Evolutionary conservation across 1,140 invertebrate species (phyloP), one percentile per base, ranked within the genome.

Genomic region (Reticulitermes speratus): DNA sequence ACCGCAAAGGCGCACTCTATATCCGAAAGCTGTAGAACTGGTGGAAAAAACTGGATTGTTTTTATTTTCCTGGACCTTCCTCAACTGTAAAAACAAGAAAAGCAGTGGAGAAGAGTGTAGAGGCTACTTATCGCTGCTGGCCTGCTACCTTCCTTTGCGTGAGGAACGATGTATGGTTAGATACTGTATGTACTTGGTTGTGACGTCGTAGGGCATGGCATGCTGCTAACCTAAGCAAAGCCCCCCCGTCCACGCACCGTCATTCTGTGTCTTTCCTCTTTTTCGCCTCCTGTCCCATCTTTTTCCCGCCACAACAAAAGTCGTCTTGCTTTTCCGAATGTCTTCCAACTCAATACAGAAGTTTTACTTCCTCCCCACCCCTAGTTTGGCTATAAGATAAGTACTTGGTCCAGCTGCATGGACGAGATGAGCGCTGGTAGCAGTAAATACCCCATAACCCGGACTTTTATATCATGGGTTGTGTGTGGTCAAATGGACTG

Each of bases 211-310:
- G 65, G 19, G n/a, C 65, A 75, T 75, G 25, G 65, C 65, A 3
- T 75, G 65, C n/a, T 30, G n/a, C 65, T 75, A 75, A 75, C 65
- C 30, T 75, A 75, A 75, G 65, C 65, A 75, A 75, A 75, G 65
- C 7, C 65, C 65, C 65, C n/a, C 7, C n/a, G 25, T 2, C 16
- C 65, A 1, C 14, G 52, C 52, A 55, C 11, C 19, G 8, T 21
- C 52, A 1, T 3, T 55, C 52, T 21, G 14, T 21, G 3, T 21
- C 52, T 21, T 16, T 16, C 19, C 0, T 75, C 65, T 30, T 30
- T n/a, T 6, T 65, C 16, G 12, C 59, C 16, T 65, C 59, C 19
- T 65, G 59, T 19, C 8, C 59, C 21, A 23, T 75, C 65, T 30
- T 25, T 30, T 0, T 30, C 16, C 65, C 65, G n/a, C 38, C 65